Evolutionary conservation across 2,113 vertebrate species (phyloP), one percentile per base, ranked within the genome.

Genomic region (Eurypyga helias): DNA sequence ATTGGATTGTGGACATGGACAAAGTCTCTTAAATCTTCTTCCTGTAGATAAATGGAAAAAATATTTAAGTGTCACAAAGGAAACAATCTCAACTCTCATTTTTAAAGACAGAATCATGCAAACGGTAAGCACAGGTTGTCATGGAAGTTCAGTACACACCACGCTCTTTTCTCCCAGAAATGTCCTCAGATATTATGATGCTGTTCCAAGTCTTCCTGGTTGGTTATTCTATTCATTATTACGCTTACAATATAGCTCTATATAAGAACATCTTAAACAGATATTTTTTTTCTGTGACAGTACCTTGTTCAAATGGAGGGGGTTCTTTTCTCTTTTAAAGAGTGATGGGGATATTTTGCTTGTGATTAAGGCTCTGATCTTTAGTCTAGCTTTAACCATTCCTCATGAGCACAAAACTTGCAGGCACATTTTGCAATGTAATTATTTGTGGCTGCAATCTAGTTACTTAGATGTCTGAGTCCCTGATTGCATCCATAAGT

Each of bases 391-490:
- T 94, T 94, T 87, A 96, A 93, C 86, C 72, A 76, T 90, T 93
- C 89, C 86, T 96, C 60, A 81, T 5, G 5, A 64, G 82, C 86
- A 90, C 75, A 93, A 96, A 97, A 95, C 80, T 90, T 94, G 38
- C 71, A 81, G 95, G 69, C 55, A 81, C 92, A 96, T 87, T 95
- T 89, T 95, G 67, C 72, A 70, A 48, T 7, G 20, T 94, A 96
- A 96, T 97, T 96, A 96, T 95, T 97, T 96, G 84, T 94, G 83
- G 83, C 96, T 96, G 83, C 95, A 96, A 85, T 97, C 89, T 87
- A 82, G 83, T 97, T 95, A 89, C 94, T 96, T 91, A 70, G 83
- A 83, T 93, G 89, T 83, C 93, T 90, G 83, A 73, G 70, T 80
- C 87, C 61, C 48, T 96, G 95, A 97, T 95, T 97, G 96, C 95